Conservation (phyloP, 2,113 vertebrate species). For the Anguilla rostrata region DNA sequence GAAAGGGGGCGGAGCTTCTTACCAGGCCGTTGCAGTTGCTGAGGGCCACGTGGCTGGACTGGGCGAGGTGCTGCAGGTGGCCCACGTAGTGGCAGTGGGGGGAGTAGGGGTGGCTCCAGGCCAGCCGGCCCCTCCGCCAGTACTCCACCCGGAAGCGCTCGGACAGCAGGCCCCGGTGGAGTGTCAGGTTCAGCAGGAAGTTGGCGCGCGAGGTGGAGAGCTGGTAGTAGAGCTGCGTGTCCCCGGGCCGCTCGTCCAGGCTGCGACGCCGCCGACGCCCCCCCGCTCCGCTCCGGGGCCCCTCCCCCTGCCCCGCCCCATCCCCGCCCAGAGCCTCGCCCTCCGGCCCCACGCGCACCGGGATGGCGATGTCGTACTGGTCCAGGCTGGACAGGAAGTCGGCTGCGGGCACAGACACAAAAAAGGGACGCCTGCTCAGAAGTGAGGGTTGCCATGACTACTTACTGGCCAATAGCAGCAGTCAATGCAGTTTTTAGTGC, state of each 20-base stretch:
- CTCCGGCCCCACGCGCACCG: conserved; percentile 84
- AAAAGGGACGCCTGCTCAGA: background rate
- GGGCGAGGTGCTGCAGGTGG: conserved; percentile 85
- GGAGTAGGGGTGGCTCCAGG: conserved; percentile 88
- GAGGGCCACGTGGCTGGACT: conserved; percentile 89
- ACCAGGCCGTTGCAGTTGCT: conserved; percentile 99
- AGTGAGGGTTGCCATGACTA: too few species aligned
- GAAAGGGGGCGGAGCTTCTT: conserved; percentile 52
- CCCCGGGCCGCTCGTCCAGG: conserved; percentile 36
- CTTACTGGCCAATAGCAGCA: too few species aligned
- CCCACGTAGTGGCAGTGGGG: conserved; percentile 89
- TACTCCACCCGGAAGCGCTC: conserved; percentile 92
- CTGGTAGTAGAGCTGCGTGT: conserved; percentile 87
- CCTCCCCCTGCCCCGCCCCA: conserved; percentile 68
- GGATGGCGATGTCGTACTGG: conserved; percentile 94
- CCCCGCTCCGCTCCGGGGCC: conserved; percentile 35
- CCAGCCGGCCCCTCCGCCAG: conserved; percentile 87
- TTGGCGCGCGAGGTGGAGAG: conserved; percentile 84
- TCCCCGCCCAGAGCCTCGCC: conserved; percentile 78
- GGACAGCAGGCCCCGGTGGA: conserved; percentile 84
- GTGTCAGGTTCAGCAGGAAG: conserved; percentile 92
- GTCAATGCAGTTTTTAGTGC: too few species aligned
- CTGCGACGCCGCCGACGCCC: conserved; percentile 62
- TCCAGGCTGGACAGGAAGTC: conserved; percentile 89
- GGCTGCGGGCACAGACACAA: conserved; percentile 67